Percentiles rank a stretch among this genome's conserved stretches.
Evolutionary conservation across 2,113 vertebrate genomes (phyloP).

Genomic region (Pseudonaja textilis): DNA sequence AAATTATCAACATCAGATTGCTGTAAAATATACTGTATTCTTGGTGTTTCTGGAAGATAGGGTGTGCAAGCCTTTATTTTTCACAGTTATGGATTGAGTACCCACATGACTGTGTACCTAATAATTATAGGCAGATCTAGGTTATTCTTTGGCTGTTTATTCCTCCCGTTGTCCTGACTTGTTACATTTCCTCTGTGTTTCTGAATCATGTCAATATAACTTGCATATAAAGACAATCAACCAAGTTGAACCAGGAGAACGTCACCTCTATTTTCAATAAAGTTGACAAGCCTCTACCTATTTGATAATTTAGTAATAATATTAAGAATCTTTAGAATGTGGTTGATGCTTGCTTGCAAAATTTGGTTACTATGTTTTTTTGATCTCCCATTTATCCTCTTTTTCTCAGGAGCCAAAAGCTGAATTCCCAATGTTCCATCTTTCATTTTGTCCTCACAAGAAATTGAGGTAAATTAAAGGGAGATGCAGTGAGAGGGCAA

Average conservation of each 20-base stretch:
- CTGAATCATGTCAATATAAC: neutral
- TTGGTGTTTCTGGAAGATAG: neutral
- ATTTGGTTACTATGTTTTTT: neutral
- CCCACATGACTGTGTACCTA: neutral
- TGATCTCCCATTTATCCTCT: neutral
- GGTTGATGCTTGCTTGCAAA: neutral
- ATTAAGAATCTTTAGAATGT: neutral
- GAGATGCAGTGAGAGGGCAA: neutral
- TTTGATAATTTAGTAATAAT: neutral
- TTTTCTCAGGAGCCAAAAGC: neutral
- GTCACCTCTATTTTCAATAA: neutral
- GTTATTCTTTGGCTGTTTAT: neutral
- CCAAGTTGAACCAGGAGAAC: neutral
- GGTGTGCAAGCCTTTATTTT: neutral
- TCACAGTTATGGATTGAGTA: neutral
- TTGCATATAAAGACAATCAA: neutral
- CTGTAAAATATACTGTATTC: neutral
- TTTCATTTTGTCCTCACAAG: neutral
- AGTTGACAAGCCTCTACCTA: neutral
- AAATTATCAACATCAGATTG: neutral
- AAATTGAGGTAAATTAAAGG: neutral
- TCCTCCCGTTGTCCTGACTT: neutral
- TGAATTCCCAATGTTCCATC: neutral
- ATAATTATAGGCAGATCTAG: neutral
- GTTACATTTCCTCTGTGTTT: neutral